A percentile compares a stretch with the other conserved stretches of the same genome.
These are phyloP conservation scores for Acipenser ruthenus DNA, from an alignment of 2,797 vertebrate species.

Conservation along the genomic window DNA sequence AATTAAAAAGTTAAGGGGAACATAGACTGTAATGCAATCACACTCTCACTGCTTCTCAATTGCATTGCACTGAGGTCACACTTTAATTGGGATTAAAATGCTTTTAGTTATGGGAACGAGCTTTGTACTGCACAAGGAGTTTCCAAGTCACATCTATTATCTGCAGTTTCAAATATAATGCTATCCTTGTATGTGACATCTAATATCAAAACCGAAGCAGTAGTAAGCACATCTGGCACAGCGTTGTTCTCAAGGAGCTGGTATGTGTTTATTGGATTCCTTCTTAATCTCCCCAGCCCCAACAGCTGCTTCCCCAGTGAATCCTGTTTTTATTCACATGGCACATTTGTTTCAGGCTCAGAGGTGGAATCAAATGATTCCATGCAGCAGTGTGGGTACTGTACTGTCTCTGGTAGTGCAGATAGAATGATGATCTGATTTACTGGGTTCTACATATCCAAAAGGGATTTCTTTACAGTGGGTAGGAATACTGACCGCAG, in stretches of 20 bases:
- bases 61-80: background rate
- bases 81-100: background rate
- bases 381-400: background rate
- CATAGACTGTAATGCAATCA: background rate
- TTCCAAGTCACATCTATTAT: background rate
- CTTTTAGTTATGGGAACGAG: background rate
- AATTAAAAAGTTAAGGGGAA: background rate
- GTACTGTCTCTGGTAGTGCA: background rate
- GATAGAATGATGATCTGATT: conserved; percentile 7
- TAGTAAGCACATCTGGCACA: conserved; percentile 29
- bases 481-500: background rate
- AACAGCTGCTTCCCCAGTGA: conserved; percentile 30
- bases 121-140: background rate
- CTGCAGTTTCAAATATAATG: background rate
- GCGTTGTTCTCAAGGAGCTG: conserved; percentile 30
- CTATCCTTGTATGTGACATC: conserved; percentile 7
- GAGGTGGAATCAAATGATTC: conserved; percentile 7
- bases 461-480: background rate
- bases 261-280: conserved; percentile 35
- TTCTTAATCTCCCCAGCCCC: conserved; percentile 23
- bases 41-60: background rate
- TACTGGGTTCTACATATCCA: background rate
- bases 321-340: conserved; percentile 13
- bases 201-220: conserved; percentile 13
- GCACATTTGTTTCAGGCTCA: conserved; percentile 3